Evolutionary conservation across 2,113 vertebrate genomes (phyloP).

Genomic region (Alectura lathami): DNA sequence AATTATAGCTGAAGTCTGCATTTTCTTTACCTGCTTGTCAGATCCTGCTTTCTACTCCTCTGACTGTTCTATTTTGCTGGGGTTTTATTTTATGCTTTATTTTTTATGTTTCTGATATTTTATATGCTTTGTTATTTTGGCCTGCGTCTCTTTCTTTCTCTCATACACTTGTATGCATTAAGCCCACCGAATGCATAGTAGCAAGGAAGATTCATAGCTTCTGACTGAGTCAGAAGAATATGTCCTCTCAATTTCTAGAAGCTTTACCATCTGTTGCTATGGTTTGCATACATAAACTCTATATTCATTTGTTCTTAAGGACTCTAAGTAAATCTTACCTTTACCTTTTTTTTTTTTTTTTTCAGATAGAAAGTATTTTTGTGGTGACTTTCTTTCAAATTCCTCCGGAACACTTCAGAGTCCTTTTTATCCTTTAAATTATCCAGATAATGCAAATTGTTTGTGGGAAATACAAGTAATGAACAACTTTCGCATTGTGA

Average conservation of each 20-base stretch:
- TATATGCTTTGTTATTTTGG: accelerated
- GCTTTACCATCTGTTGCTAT: accelerated
- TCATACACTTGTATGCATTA: accelerated
- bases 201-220: accelerated
- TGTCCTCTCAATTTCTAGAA: accelerated
- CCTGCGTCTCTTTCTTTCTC: accelerated
- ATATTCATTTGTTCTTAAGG: background rate
- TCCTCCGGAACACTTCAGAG: conserved; percentile 51
- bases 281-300: accelerated
- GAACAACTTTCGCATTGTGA: conserved; percentile 41
- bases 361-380: background rate
- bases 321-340: background rate
- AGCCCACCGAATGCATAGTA: accelerated
- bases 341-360: background rate
- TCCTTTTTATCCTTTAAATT: conserved; percentile 60
- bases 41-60: accelerated
- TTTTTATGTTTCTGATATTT: accelerated
- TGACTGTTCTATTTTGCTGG: accelerated
- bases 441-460: conserved; percentile 58
- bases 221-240: background rate
- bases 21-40: accelerated
- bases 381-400: conserved; percentile 56
- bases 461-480: conserved; percentile 72
- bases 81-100: accelerated
- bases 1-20: accelerated